These are phyloP conservation scores for Ceratina australensis DNA, from an alignment of 1,140 invertebrate genomes.

Conservation along the genomic window DNA sequence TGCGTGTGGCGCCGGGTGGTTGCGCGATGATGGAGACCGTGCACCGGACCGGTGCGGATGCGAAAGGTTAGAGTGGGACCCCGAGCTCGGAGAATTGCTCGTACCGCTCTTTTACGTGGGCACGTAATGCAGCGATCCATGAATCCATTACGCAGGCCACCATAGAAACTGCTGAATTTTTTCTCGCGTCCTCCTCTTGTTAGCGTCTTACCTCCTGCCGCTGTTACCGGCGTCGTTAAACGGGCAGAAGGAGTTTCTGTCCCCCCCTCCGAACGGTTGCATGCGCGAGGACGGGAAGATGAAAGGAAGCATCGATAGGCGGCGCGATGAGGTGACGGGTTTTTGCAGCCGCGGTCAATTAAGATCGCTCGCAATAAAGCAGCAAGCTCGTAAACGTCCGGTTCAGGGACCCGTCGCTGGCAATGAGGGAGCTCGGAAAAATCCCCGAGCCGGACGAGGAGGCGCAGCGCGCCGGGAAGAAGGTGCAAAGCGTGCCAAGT, in stretches of 20 bases:
- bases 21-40: conserved; percentile 6
- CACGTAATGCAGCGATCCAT: conserved; percentile 47
- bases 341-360: conserved; percentile 32
- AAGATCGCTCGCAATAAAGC: conserved; percentile 28
- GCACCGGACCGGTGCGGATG: conserved; percentile 56
- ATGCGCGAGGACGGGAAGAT: background rate
- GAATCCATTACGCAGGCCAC: conserved; percentile 39
- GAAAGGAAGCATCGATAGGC: conserved; percentile 5
- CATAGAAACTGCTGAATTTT: conserved; percentile 27
- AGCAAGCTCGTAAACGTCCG: conserved; percentile 20
- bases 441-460: background rate
- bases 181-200: background rate
- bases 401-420: conserved; percentile 2
- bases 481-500: background rate
- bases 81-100: conserved; percentile 53
- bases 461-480: background rate
- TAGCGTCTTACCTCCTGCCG: background rate
- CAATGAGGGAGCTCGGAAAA: background rate
- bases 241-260: background rate
- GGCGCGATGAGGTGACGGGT: conserved; percentile 4
- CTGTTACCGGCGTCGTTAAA: background rate
- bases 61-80: conserved; percentile 59
- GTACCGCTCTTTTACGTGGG: conserved; percentile 49
- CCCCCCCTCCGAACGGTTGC: background rate
- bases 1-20: background rate